Evolutionary conservation across 2,113 vertebrate species (phyloP), one percentile per base, ranked within the genome.

Genomic region (Pyrgilauda ruficollis): DNA sequence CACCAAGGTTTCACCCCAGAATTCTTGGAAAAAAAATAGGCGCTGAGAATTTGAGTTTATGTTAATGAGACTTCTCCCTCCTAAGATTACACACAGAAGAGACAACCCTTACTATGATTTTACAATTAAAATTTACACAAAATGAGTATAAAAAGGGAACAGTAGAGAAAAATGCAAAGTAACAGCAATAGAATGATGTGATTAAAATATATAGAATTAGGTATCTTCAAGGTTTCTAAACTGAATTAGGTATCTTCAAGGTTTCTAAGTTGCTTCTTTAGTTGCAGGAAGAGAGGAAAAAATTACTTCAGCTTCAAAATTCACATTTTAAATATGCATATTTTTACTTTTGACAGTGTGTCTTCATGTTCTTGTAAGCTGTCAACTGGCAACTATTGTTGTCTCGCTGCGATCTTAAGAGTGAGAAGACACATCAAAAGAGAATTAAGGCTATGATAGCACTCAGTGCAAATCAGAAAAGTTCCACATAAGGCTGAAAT

Each of bases 361-460:
- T 17, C 41, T 90, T 87, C 55, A 55, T 47, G 61, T 33, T 59
- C n/a, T 33, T 79, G 10, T 62, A 80, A 94, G 59, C 5, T 91
- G 78, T 87, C 89, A 94, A 0, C 39, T 49, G 26, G n/a, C 73
- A 82, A 39, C 69, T 69, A 39, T 43, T 93, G 56, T 68, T 81
- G 37, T 68, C 84, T 85, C 87, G 76, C 58, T 61, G 26, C 1
- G 5, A 69, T 90, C 82, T 96, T 87, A 78, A 70, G 50, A 79
- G 35, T 27, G 47, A 93, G 59, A 82, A 82, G 55, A 89, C 69
- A 78, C 72, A 89, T 92, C 76, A 86, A 76, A 95, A 89, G 63
- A 87, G 30, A 93, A 93, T 87, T 87, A 94, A 94, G 30, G 53
- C 43, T 76, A 28, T 52, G 81, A 66, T 28, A 91, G 28, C 64